phyloP scores from a whole-genome alignment of 2,113 vertebrate species.

The Protobothrops mucrosquamatus region DNA sequence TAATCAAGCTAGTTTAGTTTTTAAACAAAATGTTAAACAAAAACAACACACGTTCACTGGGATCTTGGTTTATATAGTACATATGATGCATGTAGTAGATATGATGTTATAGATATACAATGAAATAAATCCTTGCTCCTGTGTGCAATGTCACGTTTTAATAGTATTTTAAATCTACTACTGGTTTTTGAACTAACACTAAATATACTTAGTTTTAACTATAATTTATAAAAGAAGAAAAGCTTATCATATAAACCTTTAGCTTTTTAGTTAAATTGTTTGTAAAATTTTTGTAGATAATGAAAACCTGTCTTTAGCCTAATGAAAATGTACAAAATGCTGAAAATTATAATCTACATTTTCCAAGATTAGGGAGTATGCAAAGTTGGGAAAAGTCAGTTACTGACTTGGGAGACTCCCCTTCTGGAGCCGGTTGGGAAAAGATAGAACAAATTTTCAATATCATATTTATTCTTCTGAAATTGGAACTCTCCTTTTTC shows the following conservation, averaged over 20 bases:
- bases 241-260: not conserved
- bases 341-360: not conserved
- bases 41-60: conserved; percentile 5
- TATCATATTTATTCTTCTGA: not conserved
- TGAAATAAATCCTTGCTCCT: not conserved
- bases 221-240: not conserved
- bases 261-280: not conserved
- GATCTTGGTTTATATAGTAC: conserved; percentile 28
- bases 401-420: not conserved
- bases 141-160: conserved; percentile 26
- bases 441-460: not conserved
- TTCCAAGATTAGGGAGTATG: not conserved
- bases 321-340: not conserved
- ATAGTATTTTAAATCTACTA: conserved; percentile 26
- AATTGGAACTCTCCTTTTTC: not conserved
- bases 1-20: conserved; percentile 38
- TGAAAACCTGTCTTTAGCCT: not conserved
- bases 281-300: not conserved
- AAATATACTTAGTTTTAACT: not conserved
- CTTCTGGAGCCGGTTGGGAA: not conserved
- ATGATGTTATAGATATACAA: not conserved
- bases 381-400: not conserved
- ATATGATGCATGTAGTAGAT: conserved; percentile 6
- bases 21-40: conserved; percentile 16
- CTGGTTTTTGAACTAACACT: not conserved